phyloP scores from a whole-genome alignment of 2,113 vertebrate species.

The Microtus richardsoni region DNA sequence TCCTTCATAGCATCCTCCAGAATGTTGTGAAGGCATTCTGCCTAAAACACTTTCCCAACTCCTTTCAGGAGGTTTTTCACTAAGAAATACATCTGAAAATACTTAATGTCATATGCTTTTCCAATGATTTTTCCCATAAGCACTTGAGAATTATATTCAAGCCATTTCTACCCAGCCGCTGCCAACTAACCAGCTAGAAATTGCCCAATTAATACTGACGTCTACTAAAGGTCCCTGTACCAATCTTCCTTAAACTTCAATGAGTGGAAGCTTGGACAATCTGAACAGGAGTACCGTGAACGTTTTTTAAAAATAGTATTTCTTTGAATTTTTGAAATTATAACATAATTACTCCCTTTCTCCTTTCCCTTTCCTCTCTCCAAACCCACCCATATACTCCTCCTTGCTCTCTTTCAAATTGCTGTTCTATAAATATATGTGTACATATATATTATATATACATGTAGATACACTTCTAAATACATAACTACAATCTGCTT shows the following conservation, averaged over 20 bases:
- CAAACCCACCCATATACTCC: too few species aligned
- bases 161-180: background rate
- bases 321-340: background rate
- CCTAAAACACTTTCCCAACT: background rate
- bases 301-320: background rate
- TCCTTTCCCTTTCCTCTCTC: background rate
- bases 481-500: background rate
- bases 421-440: background rate
- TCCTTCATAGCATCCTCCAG: background rate
- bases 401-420: background rate
- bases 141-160: slow-evolving; percentile 37
- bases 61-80: slow-evolving; percentile 40
- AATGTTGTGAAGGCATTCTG: slow-evolving; percentile 46
- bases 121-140: background rate
- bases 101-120: slow-evolving; percentile 40
- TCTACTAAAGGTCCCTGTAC: accelerated
- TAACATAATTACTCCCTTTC: background rate
- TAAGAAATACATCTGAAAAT: slow-evolving; percentile 11
- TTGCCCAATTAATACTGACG: background rate
- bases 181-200: background rate
- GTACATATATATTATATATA: background rate
- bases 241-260: background rate
- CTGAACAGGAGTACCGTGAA: background rate
- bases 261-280: background rate
- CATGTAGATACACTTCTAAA: background rate